A percentile compares a stretch with the other conserved stretches of the same genome.
Evolutionary conservation across 2,113 vertebrate genomes (phyloP).

Genomic region (Cryptomyrus ogoouensis): DNA sequence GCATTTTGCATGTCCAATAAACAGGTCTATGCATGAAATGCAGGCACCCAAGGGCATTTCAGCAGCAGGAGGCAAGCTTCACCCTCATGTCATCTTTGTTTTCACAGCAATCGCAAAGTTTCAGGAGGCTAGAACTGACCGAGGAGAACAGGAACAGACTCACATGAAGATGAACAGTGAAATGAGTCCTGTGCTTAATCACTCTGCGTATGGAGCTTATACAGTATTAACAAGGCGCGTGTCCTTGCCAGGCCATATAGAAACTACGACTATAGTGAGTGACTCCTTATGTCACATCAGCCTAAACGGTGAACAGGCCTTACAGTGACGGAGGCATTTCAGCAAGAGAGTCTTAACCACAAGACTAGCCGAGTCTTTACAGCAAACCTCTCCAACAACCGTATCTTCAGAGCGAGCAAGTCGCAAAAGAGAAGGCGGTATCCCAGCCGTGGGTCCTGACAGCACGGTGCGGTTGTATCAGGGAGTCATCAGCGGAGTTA

Average conservation of each 20-base stretch:
- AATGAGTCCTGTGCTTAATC: neutral
- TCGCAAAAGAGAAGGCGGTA: neutral
- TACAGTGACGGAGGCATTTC: neutral
- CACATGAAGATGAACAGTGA: neutral
- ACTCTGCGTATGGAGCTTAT: neutral
- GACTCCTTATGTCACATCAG: neutral
- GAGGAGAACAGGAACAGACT: neutral
- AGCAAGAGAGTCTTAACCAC: neutral
- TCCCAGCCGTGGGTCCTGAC: neutral
- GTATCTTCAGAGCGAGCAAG: neutral
- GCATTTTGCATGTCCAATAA: neutral
- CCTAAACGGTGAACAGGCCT: neutral
- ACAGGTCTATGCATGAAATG: neutral
- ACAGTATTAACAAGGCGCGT: neutral
- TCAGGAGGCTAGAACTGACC: neutral
- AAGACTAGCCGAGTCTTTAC: constrained; percentile 20
- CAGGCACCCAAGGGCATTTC: neutral
- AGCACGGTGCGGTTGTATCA: constrained; percentile 45
- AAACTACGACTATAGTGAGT: neutral
- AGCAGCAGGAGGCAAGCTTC: neutral
- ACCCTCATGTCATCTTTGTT: neutral
- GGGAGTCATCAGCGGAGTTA: constrained; percentile 63
- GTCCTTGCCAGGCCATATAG: neutral
- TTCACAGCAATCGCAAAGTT: neutral
- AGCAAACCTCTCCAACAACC: constrained; percentile 22